Percentiles rank a stretch among this genome's conserved stretches.
Evolutionary conservation across 2,888 invertebrate species (phyloP).

Genomic region (Chaetoderma sp.): DNA sequence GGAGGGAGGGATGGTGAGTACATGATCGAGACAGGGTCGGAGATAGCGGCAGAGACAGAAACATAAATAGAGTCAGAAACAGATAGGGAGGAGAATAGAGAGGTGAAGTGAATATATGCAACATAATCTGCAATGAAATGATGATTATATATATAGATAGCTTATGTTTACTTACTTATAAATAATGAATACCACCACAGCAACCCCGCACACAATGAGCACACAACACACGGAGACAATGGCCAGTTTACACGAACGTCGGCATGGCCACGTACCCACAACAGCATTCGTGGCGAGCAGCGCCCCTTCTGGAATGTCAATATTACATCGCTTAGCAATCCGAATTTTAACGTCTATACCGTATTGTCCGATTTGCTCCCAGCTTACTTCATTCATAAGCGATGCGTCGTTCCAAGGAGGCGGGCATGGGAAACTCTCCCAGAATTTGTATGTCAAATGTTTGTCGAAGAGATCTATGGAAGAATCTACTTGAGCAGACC

Average conservation of each 20-base stretch:
- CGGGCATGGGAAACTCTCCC: conserved; percentile 9
- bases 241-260: not conserved
- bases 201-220: too few species aligned
- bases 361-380: not conserved
- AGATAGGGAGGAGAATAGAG: too few species aligned
- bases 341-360: conserved; percentile 1
- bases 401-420: not conserved
- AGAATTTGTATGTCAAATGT: not conserved
- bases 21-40: too few species aligned
- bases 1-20: too few species aligned
- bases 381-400: conserved; percentile 4
- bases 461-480: not conserved
- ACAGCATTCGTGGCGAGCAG: not conserved
- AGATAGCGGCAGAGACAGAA: too few species aligned
- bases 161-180: too few species aligned
- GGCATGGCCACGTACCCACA: not conserved
- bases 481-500: not conserved
- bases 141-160: too few species aligned
- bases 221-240: conserved; percentile 6
- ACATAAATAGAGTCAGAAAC: too few species aligned
- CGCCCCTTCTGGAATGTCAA: conserved; percentile 1
- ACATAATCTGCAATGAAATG: too few species aligned
- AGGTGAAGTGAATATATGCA: too few species aligned
- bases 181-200: too few species aligned
- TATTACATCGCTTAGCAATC: not conserved